Evolutionary conservation across 2,888 invertebrate species (phyloP), one percentile per base, ranked within the genome.

Genomic region (Drosophila tanythrix): DNA sequence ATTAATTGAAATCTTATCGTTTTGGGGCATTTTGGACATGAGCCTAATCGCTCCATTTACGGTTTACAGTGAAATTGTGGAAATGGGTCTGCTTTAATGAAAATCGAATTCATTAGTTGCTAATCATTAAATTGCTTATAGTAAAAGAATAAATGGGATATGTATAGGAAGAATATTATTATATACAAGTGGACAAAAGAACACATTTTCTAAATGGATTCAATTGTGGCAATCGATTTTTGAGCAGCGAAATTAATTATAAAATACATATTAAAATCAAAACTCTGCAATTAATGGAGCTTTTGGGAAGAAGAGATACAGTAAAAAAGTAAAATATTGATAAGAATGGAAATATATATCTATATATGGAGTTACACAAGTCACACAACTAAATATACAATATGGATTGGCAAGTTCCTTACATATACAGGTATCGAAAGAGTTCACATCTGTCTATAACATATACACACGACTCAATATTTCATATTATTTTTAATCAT

Each of bases 1-100:
- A 88, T 82, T 88, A 88, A 87, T 88, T 87, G 88, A 88, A 88
- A 83, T 85, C 82, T 83, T 87, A 87, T 88, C 85, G 72, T 74
- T 79, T 76, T 38, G 38, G 52, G 53, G 64, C 60, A 83, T 69
- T 64, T 70, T 46, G 36, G 46, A 73, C 43, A n/a, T 57, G 57
- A 53, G 48, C 48, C 63, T 69, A 66, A 63, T 52, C 52, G 60
- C 52, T 68, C 48, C 70, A 65, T 77, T 77, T 70, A 61, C 11
- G 61, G 55, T 52, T 60, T 40, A 58, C 4, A 25, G 15, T 15
- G 8, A 15, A 21, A 46, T 15, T 25, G 15, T 4, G 15, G 21
- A 8, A 25, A 46, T 25, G 46, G 15, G 15, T 4, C 7, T 8
- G 13, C 1, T 4, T 25, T n/a, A n/a, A n/a, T n/a, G n/a, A n/a